These are phyloP conservation scores for Sebastes fasciatus DNA, from an alignment of 2,113 vertebrate genomes.

Conservation along the genomic window DNA sequence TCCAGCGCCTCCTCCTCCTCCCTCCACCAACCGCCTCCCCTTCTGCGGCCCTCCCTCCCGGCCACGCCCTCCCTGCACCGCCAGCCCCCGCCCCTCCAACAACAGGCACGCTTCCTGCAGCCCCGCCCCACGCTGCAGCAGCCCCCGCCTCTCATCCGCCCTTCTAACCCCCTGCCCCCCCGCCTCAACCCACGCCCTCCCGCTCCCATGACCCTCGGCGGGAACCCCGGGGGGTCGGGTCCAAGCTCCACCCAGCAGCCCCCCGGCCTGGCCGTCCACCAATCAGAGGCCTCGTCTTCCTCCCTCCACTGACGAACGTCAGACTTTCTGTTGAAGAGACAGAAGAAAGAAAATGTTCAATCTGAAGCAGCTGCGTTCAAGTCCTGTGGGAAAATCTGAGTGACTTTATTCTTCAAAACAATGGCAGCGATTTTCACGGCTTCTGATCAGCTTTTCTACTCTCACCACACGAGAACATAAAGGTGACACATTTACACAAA, in stretches of 20 bases:
- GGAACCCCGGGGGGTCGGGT: slow-evolving; percentile 35
- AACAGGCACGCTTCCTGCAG: slow-evolving; percentile 94
- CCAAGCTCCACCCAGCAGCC: slow-evolving; percentile 83
- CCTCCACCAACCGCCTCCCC: slow-evolving; percentile 95
- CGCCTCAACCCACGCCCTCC: slow-evolving; percentile 94
- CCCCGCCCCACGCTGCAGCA: slow-evolving; percentile 92
- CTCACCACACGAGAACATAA: neutral
- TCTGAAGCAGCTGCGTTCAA: slow-evolving; percentile 29
- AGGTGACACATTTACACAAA: slow-evolving; percentile 4
- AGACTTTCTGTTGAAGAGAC: neutral
- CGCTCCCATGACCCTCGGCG: slow-evolving; percentile 71
- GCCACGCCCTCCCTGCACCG: slow-evolving; percentile 94
- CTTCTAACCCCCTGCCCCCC: slow-evolving; percentile 93
- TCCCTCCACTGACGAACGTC: slow-evolving; percentile 70
- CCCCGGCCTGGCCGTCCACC: slow-evolving; percentile 89
- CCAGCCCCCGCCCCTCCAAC: slow-evolving; percentile 96
- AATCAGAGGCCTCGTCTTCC: slow-evolving; percentile 89
- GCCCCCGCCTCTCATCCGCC: slow-evolving; percentile 95
- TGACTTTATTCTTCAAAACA: neutral
- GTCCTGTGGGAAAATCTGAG: slow-evolving; percentile 39
- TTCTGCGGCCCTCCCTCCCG: slow-evolving; percentile 93
- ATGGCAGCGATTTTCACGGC: neutral
- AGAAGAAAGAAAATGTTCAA: neutral
- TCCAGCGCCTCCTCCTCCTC: slow-evolving; percentile 82
- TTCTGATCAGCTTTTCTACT: neutral